phyloP scores from a whole-genome alignment of 2,888 invertebrate species.

The Caenorhabditis zanzibari region DNA sequence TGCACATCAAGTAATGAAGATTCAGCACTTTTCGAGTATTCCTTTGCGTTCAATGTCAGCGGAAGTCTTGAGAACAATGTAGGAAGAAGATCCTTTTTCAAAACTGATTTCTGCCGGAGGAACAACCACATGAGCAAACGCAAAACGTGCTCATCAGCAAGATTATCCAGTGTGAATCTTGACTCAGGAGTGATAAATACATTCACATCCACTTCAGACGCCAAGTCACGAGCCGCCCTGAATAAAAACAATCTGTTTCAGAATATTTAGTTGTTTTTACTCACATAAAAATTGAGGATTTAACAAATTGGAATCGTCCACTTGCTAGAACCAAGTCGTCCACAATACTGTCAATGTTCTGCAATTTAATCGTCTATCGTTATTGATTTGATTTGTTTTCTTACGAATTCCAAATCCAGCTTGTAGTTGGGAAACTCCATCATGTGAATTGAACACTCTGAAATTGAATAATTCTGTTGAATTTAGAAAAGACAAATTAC shows the following conservation, averaged over 20 bases:
- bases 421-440: constrained; percentile 26
- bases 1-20: constrained; percentile 50
- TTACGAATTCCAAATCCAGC: constrained; percentile 50
- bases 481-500: neutral
- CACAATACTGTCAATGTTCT: constrained; percentile 50
- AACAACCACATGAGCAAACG: constrained; percentile 44
- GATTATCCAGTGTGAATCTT: constrained; percentile 19
- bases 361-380: neutral
- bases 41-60: constrained; percentile 5
- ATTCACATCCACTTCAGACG: neutral
- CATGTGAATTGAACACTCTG: constrained; percentile 53
- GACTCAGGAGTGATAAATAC: constrained; percentile 21
- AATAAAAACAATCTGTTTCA: no score
- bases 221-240: constrained; percentile 40
- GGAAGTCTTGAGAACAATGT: constrained; percentile 33
- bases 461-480: neutral
- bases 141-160: constrained; percentile 36
- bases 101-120: constrained; percentile 10
- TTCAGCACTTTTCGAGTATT: constrained; percentile 29
- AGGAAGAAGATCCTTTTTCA: constrained; percentile 28
- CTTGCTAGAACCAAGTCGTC: constrained; percentile 54
- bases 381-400: neutral
- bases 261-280: neutral
- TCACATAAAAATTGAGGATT: constrained; percentile 52
- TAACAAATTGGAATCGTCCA: constrained; percentile 53